Base-by-base conservation (phyloP, 2,113 vertebrate species). In the Ellobius talpinus region DNA sequence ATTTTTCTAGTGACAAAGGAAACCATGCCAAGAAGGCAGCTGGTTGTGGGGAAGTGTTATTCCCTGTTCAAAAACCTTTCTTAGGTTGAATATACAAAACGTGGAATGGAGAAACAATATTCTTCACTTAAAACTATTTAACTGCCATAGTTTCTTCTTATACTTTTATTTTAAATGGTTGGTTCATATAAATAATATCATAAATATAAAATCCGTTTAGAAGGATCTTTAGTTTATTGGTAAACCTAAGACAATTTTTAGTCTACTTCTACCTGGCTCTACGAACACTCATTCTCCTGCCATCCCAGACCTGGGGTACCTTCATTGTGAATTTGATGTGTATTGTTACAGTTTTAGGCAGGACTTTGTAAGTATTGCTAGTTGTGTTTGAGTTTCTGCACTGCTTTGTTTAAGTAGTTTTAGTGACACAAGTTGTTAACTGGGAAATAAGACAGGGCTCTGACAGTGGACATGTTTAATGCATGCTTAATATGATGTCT, bases 231-330 rank as follows among this genome's bases (percentile, higher is more conserved):
- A 58, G 47, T 47, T 52, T 36, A 65, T 5, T 33, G 11, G 61
- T 65, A 90, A 74, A 2, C 6, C 1, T 78, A 2, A 85, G 19
- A 45, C 33, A 14, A 8, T 39, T 52, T 58, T 47, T 33, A 66
- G 13, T 8, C 0, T 23, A 24, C 47, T 31, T 74, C 42, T 31
- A 21, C 23, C 21, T 68, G 33, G 39, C 1, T 13, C 13, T 39
- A 76, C 45, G 26, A 33, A 26, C 9, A n/a, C 36, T 24, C 33
- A 16, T 21, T 26, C 23, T 23, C 16, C 9, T 70, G 0, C 13
- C 26, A 5, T 0, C 12, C 14, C 8, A 7, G 4, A 0, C 63
- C 50, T 55, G 0, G 5, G n/a, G 4, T 10, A 2, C 5, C 11
- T 17, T 29, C 17, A 58, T 24, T 24, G 10, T 2, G 14, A 81